Base-by-base conservation (phyloP, 1,140 invertebrate genomes). In the Zaprionus inermis region DNA sequence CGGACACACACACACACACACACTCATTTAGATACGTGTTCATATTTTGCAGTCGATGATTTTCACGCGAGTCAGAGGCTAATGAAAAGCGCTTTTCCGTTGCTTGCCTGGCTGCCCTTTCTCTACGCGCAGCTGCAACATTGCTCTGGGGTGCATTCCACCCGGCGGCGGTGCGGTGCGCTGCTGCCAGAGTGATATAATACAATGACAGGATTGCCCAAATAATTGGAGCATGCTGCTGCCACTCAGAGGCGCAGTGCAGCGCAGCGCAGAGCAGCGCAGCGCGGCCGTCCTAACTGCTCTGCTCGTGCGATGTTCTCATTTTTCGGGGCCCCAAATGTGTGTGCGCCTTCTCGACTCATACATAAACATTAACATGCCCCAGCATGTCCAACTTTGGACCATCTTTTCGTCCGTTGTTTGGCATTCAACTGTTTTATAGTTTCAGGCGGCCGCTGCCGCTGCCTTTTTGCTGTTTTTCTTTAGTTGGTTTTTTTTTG, bases 141-240 rank as follows among this genome's bases (percentile, higher is more conserved):
- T 30, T 22, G 58, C 60, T 63, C 24, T 65, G 64, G 52, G 67
- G 78, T 79, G 72, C 82, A 79, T 85, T 85, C 79, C 86, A 85
- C 82, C 74, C 52, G n/a, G 52, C 57, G 51, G 7, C 44, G 22
- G 10, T 36, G 34, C 3, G 54, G 5, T 38, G 28, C 22, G 46
- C 11, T 32, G 38, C 34, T 11, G 30, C 30, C 24, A 22, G 49
- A 56, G 44, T 88, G 83, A 86, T 86, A 83, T 88, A 88, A 89
- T 73, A 9, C 83, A 88, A 76, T 88, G 83, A 86, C 83, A 88
- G 71, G 71, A 73, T 36, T 73, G 79, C 72, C 63, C 59, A 76
- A 78, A 75, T 86, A 86, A 86, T 83, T 86, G 84, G 83, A 86
- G 83, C 83, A 86, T 86, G 80, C 83, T 69, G 83, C 58, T 86